Evolutionary conservation across 2,888 invertebrate species (phyloP).

Genomic region (Drosophila mercatorum): DNA sequence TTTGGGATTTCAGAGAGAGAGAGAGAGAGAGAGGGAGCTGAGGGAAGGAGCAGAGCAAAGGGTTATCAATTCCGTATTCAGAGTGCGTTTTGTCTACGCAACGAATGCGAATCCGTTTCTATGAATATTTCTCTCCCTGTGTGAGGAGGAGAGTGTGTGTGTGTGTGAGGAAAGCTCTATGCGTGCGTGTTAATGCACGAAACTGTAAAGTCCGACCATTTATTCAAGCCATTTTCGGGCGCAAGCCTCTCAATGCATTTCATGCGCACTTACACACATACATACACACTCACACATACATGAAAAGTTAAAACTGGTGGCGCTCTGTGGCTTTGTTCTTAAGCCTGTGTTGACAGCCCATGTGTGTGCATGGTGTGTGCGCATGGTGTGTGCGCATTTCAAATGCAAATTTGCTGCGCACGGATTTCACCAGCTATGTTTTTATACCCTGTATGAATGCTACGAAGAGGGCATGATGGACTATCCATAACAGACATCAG

Average conservation of each 20-base stretch:
- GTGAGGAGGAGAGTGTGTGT: background rate
- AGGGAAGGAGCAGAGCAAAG: background rate
- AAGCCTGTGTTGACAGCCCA: conserved; percentile 62
- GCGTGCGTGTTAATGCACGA: conserved; percentile 78
- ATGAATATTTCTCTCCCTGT: background rate
- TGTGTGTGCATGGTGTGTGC: conserved; percentile 25
- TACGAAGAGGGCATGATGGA: background rate
- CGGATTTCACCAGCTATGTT: conserved; percentile 34
- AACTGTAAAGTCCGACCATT: conserved; percentile 67
- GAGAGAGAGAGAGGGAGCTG: too few relatives aligned
- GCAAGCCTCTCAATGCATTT: conserved; percentile 53
- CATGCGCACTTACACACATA: conserved; percentile 51
- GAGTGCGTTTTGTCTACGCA: conserved; percentile 63
- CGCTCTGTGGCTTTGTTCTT: conserved; percentile 57
- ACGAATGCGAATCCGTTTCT: conserved; percentile 36
- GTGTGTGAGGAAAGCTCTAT: conserved; percentile 28
- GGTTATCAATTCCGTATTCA: conserved; percentile 63
- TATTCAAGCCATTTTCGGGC: conserved; percentile 38
- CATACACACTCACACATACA: conserved; percentile 17
- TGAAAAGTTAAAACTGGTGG: conserved; percentile 37
- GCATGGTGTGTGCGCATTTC: conserved; percentile 43
- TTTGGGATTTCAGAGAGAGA: background rate
- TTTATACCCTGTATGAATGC: conserved; percentile 4
- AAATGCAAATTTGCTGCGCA: conserved; percentile 68
- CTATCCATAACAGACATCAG: background rate